A percentile compares a stretch with the other conserved stretches of the same genome.
Evolutionary conservation across 2,888 invertebrate genomes (phyloP).

Genomic region (Acanthopleura granulata): DNA sequence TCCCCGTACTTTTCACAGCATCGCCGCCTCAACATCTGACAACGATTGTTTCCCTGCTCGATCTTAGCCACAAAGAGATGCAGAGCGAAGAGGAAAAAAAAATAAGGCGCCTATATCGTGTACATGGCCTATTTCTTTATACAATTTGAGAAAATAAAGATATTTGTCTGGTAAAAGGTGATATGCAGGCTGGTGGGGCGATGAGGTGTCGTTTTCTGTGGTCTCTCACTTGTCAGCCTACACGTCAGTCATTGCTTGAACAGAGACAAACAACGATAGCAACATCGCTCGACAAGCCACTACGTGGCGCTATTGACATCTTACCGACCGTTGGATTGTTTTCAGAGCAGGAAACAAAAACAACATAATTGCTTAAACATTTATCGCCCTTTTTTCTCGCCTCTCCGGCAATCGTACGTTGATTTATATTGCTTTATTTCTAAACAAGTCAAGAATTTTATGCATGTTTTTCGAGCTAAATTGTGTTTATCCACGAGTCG

Average conservation of each 20-base stretch:
- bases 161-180: not conserved
- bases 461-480: constrained; percentile 12
- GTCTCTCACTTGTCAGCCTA: not conserved
- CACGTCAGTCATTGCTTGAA: not conserved
- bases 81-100: not conserved
- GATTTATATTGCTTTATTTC: constrained; percentile 19
- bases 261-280: not conserved
- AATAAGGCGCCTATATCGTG: not conserved
- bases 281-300: not conserved
- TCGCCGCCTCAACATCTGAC: not conserved
- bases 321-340: not conserved
- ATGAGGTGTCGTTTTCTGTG: not conserved
- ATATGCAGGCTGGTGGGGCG: not conserved
- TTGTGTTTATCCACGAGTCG: not conserved
- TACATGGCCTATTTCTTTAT: not conserved
- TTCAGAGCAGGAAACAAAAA: constrained; percentile 7
- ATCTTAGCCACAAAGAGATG: not conserved
- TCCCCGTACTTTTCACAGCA: not conserved
- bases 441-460: constrained; percentile 6
- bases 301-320: not conserved
- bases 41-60: not conserved
- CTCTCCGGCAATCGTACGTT: not conserved
- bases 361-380: constrained; percentile 16
- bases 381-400: constrained; percentile 6
- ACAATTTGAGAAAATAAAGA: not conserved